Conservation (phyloP, 2,797 vertebrate genomes). For the Enteromius unitaeniatus region DNA sequence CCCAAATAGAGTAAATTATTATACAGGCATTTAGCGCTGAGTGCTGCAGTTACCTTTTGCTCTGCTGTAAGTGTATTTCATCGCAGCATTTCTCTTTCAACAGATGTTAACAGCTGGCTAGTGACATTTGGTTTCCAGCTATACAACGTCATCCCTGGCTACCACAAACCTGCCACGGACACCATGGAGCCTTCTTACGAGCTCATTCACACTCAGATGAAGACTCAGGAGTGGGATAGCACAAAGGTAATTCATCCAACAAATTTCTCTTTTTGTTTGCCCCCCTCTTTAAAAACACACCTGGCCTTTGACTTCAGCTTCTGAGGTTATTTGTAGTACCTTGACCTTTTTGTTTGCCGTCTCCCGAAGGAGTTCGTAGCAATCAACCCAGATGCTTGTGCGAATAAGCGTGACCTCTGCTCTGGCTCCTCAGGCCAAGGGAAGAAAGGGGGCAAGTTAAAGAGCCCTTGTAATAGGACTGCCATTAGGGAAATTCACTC, state of each 20-base stretch:
- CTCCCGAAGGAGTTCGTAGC: conserved; percentile 69
- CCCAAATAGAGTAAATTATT: conserved; percentile 24
- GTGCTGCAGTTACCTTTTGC: conserved; percentile 24
- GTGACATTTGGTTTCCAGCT: conserved; percentile 98
- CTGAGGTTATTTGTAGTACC: conserved; percentile 50
- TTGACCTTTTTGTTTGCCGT: conserved; percentile 61
- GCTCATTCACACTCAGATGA: conserved; percentile 92
- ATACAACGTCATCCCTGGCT: conserved; percentile 97
- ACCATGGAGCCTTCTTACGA: conserved; percentile 95
- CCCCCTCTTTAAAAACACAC: conserved; percentile 20
- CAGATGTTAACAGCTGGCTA: conserved; percentile 99
- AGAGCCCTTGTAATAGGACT: conserved; percentile 82
- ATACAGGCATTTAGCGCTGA: neutral
- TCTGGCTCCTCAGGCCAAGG: conserved; percentile 68
- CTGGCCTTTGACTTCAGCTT: conserved; percentile 42
- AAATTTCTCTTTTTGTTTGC: conserved; percentile 1
- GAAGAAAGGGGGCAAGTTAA: conserved; percentile 77
- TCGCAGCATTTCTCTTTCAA: conserved; percentile 52
- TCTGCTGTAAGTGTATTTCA: conserved; percentile 12
- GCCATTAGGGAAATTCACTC: conserved; percentile 84
- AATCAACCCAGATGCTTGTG: conserved; percentile 71
- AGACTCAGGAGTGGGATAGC: conserved; percentile 98
- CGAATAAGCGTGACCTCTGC: conserved; percentile 67
- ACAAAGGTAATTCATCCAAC: conserved; percentile 79
- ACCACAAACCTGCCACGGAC: conserved; percentile 89